phyloP scores from a whole-genome alignment of 2,797 vertebrate species.

The Falco biarmicus region DNA sequence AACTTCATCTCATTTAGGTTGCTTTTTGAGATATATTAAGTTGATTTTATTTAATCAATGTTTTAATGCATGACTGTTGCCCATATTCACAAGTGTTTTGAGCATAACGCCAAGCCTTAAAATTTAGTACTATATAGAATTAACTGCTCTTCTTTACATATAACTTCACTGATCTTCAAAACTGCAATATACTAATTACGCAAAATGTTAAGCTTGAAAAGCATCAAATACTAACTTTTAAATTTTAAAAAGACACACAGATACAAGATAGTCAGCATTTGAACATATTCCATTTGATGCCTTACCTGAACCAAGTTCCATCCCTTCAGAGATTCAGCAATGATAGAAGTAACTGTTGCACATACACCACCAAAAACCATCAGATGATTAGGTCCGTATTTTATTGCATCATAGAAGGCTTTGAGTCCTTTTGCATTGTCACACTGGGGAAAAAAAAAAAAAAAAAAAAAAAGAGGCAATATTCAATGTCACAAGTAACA shows the following conservation, averaged over 20 bases:
- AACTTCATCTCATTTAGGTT: background rate
- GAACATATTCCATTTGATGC: background rate
- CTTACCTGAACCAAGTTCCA: slow-evolving; percentile 99
- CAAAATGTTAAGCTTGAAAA: background rate
- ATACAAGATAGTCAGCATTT: background rate
- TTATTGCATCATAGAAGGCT: slow-evolving; percentile 99
- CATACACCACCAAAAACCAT: slow-evolving; percentile 99
- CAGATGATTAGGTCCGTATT: slow-evolving; percentile 97
- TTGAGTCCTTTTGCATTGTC: slow-evolving; percentile 98
- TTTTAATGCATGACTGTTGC: background rate
- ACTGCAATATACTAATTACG: background rate
- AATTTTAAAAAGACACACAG: background rate
- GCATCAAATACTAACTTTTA: background rate
- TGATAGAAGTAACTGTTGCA: slow-evolving; percentile 97
- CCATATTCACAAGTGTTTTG: background rate
- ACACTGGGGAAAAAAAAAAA: slow-evolving; percentile 77
- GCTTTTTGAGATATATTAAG: background rate
- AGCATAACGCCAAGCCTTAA: background rate
- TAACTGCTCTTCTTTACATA: background rate
- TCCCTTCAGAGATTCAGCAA: slow-evolving; percentile 96
- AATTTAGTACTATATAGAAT: background rate
- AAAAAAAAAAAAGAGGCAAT: background rate
- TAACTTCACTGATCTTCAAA: background rate
- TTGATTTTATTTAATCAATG: background rate
- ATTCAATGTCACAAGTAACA: background rate